Evolutionary conservation across 2,113 vertebrate species (phyloP).

Genomic region (Halcyon senegalensis): DNA sequence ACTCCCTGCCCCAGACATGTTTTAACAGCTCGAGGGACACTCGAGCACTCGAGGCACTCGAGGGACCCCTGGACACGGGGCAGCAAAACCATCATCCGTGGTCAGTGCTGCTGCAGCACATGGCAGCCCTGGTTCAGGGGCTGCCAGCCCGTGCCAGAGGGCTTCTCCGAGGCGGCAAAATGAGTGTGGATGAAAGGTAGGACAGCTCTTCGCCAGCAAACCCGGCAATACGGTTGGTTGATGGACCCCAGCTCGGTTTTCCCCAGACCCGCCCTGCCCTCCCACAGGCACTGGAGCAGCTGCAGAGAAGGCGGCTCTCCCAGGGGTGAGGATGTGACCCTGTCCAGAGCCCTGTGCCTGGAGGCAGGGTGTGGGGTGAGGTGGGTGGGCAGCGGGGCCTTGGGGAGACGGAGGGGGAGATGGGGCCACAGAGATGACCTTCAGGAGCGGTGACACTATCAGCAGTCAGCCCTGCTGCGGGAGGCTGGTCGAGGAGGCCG

Average conservation of each 20-base stretch:
- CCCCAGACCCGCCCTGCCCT: background rate
- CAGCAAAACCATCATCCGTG: background rate
- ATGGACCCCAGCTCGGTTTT: background rate
- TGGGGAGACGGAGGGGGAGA: accelerated
- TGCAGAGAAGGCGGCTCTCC: background rate
- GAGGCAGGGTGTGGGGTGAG: accelerated
- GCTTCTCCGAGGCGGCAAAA: background rate
- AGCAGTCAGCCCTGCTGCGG: background rate
- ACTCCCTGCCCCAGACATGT: background rate
- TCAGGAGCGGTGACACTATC: background rate
- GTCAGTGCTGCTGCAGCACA: background rate
- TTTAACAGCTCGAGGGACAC: background rate
- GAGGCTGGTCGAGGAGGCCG: background rate
- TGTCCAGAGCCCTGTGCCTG: accelerated
- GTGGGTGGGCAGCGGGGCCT: background rate
- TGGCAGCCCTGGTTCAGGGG: accelerated
- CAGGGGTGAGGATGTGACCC: background rate
- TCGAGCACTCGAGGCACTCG: background rate
- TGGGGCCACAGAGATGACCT: background rate
- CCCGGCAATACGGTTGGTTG: background rate
- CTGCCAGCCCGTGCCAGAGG: accelerated
- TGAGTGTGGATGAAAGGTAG: background rate
- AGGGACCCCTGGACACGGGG: background rate
- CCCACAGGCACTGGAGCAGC: accelerated
- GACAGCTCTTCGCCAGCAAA: background rate